Conservation (phyloP, 2,113 vertebrate species). For the Oenanthe melanoleuca region DNA sequence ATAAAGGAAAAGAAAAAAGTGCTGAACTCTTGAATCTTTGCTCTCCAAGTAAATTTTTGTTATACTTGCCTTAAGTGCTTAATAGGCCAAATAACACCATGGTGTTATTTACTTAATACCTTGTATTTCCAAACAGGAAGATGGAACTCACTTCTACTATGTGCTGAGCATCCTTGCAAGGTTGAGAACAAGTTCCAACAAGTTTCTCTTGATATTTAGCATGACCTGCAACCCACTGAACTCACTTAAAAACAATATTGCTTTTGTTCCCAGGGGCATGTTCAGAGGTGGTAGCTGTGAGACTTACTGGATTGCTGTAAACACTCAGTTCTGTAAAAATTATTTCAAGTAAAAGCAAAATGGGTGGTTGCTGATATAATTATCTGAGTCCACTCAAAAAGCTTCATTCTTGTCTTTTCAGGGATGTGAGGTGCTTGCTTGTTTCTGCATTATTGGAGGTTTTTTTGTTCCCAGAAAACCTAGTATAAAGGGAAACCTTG, state of each 20-base stretch:
- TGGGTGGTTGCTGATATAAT: not conserved
- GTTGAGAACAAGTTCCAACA: not conserved
- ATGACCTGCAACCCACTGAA: not conserved
- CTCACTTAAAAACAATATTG: not conserved
- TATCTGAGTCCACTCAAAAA: not conserved
- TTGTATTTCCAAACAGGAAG: not conserved
- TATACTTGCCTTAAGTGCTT: not conserved
- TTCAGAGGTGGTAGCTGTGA: not conserved
- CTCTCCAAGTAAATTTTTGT: not conserved
- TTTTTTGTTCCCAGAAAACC: not conserved
- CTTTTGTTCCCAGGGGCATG: not conserved
- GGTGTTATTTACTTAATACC: not conserved
- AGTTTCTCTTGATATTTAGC: not conserved
- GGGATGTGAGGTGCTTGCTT: not conserved
- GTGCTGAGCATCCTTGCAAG: not conserved
- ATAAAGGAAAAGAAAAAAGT: rapidly evolving
- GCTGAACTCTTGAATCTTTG: not conserved
- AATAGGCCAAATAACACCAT: not conserved
- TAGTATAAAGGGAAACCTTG: too few relatives aligned
- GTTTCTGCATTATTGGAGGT: not conserved
- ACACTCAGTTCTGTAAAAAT: not conserved
- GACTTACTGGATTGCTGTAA: not conserved
- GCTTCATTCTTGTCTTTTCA: not conserved
- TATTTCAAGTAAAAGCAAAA: not conserved
- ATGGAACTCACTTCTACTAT: not conserved